A percentile compares a stretch with the other conserved stretches of the same genome.
These are phyloP conservation scores for Bucorvus abyssinicus DNA, from an alignment of 2,797 vertebrate genomes.

Conservation along the genomic window DNA sequence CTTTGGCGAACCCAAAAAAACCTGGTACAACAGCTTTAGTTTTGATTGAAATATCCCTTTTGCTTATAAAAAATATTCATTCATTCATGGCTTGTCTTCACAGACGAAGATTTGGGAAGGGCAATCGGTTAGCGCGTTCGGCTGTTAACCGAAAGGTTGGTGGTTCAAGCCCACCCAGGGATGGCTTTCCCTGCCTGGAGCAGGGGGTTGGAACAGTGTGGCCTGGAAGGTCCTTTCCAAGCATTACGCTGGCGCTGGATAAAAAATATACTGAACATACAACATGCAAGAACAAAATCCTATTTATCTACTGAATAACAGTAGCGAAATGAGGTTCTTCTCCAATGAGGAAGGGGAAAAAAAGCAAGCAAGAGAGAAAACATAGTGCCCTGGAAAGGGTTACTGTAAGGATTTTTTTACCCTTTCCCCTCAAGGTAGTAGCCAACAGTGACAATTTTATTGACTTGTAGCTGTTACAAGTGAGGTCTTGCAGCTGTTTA, in stretches of 20 bases:
- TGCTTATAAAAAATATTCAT: not conserved
- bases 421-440: not conserved
- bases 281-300: not conserved
- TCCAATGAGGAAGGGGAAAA: not conserved
- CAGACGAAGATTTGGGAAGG: no score
- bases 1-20: not conserved
- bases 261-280: not conserved
- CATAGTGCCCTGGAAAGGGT: not conserved
- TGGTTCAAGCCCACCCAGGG: constrained; percentile 43
- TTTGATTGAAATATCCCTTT: not conserved
- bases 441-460: constrained; percentile 9
- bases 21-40: not conserved
- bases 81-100: no score
- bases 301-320: not conserved
- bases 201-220: no score
- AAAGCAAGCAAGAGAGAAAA: not conserved
- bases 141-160: constrained; percentile 75
- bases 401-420: not conserved
- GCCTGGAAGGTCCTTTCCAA: no score
- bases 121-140: constrained; percentile 72
- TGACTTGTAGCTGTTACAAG: not conserved
- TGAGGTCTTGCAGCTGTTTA: constrained; percentile 2
- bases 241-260: no score
- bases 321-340: not conserved
- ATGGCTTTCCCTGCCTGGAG: no score